phyloP scores from a whole-genome alignment of 1,140 invertebrate genomes.

The Heliconius hermathena region DNA sequence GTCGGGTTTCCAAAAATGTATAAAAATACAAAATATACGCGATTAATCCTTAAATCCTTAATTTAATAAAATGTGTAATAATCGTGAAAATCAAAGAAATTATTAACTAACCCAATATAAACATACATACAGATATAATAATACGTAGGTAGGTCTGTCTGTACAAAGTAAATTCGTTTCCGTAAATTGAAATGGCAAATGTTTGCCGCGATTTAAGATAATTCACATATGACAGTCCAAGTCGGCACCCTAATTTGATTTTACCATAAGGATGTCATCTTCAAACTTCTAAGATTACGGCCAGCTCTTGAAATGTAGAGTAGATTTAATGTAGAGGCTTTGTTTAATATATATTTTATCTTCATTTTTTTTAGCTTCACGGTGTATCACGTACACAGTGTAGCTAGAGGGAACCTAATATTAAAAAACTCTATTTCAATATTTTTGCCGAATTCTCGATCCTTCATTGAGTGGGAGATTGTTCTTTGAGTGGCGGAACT shows the following conservation, averaged over 20 bases:
- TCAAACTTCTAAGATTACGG: constrained; percentile 45
- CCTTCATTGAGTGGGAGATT: no score
- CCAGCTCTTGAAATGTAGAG: constrained; percentile 36
- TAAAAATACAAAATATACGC: no score
- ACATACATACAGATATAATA: not conserved
- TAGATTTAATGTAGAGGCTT: constrained; percentile 18
- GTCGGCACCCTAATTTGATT: constrained; percentile 47
- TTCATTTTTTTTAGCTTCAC: not conserved
- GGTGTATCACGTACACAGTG: not conserved
- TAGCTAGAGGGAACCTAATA: no score
- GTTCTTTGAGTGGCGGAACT: no score
- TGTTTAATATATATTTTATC: not conserved
- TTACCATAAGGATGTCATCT: constrained; percentile 45
- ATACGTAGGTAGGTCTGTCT: not conserved
- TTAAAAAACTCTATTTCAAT: no score
- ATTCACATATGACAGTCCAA: constrained; percentile 44
- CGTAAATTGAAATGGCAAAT: constrained; percentile 38
- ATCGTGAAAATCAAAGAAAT: no score
- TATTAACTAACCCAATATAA: no score
- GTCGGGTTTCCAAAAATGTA: no score
- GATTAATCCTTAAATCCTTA: no score
- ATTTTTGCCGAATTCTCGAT: no score
- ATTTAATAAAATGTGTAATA: no score
- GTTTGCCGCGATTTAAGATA: constrained; percentile 36
- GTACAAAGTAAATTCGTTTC: not conserved